These are phyloP conservation scores for Anarrhichthys ocellatus DNA, from an alignment of 2,113 vertebrate species.

Conservation along the genomic window DNA sequence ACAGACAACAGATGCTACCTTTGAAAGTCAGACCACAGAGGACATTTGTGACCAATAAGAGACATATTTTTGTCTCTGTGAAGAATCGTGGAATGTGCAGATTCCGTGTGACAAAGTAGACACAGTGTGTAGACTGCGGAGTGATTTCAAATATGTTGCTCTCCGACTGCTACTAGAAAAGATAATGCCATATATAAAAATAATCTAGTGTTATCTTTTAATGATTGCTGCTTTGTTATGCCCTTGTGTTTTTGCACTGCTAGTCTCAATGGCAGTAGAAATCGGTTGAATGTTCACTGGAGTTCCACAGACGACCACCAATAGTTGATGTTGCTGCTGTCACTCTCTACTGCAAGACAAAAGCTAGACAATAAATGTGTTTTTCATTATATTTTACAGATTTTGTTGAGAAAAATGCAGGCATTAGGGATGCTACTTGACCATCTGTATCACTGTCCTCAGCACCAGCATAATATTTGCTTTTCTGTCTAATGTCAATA, in stretches of 20 bases:
- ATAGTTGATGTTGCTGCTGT: no score
- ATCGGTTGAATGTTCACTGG: no score
- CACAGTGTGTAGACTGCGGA: not conserved
- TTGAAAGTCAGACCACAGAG: not conserved
- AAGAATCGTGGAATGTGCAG: not conserved
- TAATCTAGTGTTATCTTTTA: no score
- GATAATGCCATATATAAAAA: no score
- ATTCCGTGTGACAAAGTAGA: not conserved
- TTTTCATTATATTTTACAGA: not conserved
- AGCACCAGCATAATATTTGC: not conserved
- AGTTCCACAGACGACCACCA: no score
- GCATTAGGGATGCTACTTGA: not conserved
- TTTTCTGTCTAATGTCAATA: not conserved
- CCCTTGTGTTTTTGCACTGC: no score
- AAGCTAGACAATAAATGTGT: not conserved
- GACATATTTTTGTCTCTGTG: not conserved
- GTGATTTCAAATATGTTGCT: not conserved
- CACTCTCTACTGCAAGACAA: no score
- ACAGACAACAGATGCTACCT: not conserved
- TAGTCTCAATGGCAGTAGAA: no score
- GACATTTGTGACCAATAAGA: not conserved
- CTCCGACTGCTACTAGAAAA: not conserved
- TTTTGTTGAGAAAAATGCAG: not conserved
- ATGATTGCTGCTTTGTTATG: no score
- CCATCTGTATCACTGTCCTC: not conserved